Base-by-base conservation (phyloP, 2,113 vertebrate genomes). In the Sinocyclocheilus anshuiensis region DNA sequence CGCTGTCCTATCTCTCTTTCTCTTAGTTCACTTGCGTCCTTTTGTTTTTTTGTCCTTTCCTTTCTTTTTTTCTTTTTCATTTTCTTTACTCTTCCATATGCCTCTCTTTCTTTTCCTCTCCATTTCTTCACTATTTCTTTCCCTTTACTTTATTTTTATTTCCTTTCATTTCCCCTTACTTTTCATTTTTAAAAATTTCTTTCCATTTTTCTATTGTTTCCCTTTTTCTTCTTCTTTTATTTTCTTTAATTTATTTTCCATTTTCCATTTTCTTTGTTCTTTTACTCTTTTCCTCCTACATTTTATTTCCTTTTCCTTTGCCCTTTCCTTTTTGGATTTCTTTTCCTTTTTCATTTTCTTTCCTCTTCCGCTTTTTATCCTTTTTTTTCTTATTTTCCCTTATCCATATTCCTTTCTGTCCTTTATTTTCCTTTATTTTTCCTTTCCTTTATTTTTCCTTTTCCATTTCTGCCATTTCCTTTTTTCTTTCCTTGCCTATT, bases 1-100 rank as follows among this genome's bases (percentile, higher is more conserved):
- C 74, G 24, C 55, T 82, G 16, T 33, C 74, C 59, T 42, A 10
- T 79, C 75, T 61, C 67, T 83, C n/a, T 45, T 77, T 69, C n/a
- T 50, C 1, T 67, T 39, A 48, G 48, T 72, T 65, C 10, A 72
- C 10, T 72, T 12, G 0, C 11, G 4, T 74, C 13, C 5, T 50
- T 76, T 76, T 13, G 0, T 76, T 76, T 8, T 42, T 11, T 45
- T n/a, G 1, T 22, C 4, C 39, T n/a, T 39, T 45, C 5, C 1
- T 7, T 26, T 50, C 7, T 6, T 53, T 3, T 15, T 65, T 26
- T 33, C 18, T 9, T 12, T 12, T 39, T 11, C 2, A 45, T 42
- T n/a, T 74, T 36, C 16, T 72, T 72, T 72, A 8, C 29, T 10
- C 18, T 39, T 39, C 4, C 7, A 8, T 36, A 8, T 71, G 4